Evolutionary conservation across 2,888 invertebrate species (phyloP).

Genomic region (Cenopis cana): DNA sequence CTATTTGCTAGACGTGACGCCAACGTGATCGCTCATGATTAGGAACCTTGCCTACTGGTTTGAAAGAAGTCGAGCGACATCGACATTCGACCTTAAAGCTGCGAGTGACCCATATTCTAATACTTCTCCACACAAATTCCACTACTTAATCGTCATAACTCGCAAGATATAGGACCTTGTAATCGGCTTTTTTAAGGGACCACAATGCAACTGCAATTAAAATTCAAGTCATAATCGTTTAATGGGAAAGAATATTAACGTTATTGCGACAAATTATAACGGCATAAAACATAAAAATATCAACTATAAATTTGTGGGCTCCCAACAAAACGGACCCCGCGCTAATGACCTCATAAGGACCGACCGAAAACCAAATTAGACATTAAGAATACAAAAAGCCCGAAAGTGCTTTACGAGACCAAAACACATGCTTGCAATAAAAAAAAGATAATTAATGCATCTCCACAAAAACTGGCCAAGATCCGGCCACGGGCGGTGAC

Average conservation of each 20-base stretch:
- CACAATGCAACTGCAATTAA: slow-evolving; percentile 40
- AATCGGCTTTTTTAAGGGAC: slow-evolving; percentile 25
- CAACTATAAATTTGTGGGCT: slow-evolving; percentile 60
- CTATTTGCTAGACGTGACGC: too few relatives aligned
- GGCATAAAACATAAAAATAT: slow-evolving; percentile 62
- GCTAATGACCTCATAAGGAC: slow-evolving; percentile 78
- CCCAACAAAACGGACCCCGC: slow-evolving; percentile 62
- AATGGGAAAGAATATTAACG: slow-evolving; percentile 48
- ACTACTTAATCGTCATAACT: slow-evolving; percentile 18
- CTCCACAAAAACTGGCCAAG: slow-evolving; percentile 77
- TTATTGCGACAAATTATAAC: slow-evolving; percentile 65
- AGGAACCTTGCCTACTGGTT: too few relatives aligned
- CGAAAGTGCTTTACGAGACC: slow-evolving; percentile 79
- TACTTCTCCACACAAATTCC: neutral
- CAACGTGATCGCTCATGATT: too few relatives aligned
- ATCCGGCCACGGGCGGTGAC: slow-evolving; percentile 80
- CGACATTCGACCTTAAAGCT: too few relatives aligned
- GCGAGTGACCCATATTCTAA: neutral
- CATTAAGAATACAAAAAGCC: slow-evolving; percentile 76
- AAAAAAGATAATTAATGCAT: slow-evolving; percentile 83
- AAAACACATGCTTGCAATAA: slow-evolving; percentile 82
- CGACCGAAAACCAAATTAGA: slow-evolving; percentile 77
- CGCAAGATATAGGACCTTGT: neutral
- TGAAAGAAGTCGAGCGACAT: too few relatives aligned
- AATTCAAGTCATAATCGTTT: slow-evolving; percentile 46